Evolutionary conservation across 2,888 invertebrate species (phyloP), one percentile per base, ranked within the genome.

Genomic region (Linnaemya vulpina): DNA sequence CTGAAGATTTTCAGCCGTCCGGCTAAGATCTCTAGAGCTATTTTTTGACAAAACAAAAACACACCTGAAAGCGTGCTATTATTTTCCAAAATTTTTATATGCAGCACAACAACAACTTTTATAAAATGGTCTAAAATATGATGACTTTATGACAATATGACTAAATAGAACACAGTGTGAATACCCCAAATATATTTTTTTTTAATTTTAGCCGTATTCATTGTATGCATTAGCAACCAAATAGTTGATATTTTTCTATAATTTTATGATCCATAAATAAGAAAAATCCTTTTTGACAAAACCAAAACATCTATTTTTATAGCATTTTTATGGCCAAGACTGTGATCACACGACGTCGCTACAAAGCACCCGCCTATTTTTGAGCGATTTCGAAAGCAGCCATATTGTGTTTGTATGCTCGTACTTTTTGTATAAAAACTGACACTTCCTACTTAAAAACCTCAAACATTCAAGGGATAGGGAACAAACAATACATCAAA

Each of bases 401-500:
- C 85, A 85, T 85, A 75, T 79, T 85, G 70, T 51, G 63, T 70
- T 30, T 49, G n/a, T 25, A 35, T 74, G 1, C 9, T 53, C 25
- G 4, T 30, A 60, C 51, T 46, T 43, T 25, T 11, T 46, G 67
- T 22, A 76, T 49, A 55, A 65, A 82, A 83, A 75, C 75, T 78
- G 35, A 71, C 71, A 82, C 78, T 82, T 85, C 70, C 77, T 75
- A 70, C 67, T 75, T 75, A 20, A 74, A 78, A 85, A 75, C 78
- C 82, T 65, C 60, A 85, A 82, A 62, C 22, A 62, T 11, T 25
- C 35, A 77, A 20, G 35, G 8, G 30, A 38, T 2, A 67, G 22
- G 43, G 43, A 40, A 74, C 43, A 84, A n/a, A 65, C 60, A 79
- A 85, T 85, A 65, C 75, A 79, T 76, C 78, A 82, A 75, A 84